Percentiles rank a stretch among this genome's conserved stretches.
Evolutionary conservation across 2,113 vertebrate genomes (phyloP).

Genomic region (Amphiprion ocellaris): DNA sequence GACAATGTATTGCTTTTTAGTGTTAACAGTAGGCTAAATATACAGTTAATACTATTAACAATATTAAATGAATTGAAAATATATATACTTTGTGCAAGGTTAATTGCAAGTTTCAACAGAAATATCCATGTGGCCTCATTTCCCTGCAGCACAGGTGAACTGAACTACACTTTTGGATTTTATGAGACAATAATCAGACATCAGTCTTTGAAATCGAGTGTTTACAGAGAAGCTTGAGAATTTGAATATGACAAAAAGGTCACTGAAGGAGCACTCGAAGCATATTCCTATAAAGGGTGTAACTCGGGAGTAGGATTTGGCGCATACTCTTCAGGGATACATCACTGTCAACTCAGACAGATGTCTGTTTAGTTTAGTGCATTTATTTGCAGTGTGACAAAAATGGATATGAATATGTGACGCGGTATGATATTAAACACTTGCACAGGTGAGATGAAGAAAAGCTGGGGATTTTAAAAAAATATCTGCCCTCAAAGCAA

Average conservation of each 20-base stretch:
- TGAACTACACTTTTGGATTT: slow-evolving; percentile 17
- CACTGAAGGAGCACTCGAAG: slow-evolving; percentile 37
- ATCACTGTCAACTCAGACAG: slow-evolving; percentile 32
- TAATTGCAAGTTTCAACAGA: neutral
- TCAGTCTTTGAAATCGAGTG: slow-evolving; percentile 42
- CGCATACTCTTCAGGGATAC: slow-evolving; percentile 21
- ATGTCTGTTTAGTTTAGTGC: slow-evolving; percentile 8
- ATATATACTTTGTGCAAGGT: neutral
- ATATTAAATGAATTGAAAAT: neutral
- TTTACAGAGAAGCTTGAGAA: slow-evolving; percentile 40
- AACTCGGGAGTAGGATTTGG: slow-evolving; percentile 33
- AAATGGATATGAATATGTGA: slow-evolving; percentile 4
- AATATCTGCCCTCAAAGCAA: slow-evolving; percentile 8
- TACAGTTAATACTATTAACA: neutral
- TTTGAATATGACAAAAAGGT: slow-evolving; percentile 55
- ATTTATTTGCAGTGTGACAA: slow-evolving; percentile 25
- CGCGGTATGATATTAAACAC: slow-evolving; percentile 5
- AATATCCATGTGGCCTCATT: slow-evolving; percentile 1
- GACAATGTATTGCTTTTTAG: neutral
- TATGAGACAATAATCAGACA: slow-evolving; percentile 45
- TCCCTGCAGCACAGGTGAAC: slow-evolving; percentile 25
- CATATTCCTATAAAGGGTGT: slow-evolving; percentile 30
- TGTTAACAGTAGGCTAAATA: neutral
- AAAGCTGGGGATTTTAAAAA: neutral
- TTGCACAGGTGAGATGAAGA: neutral